Percentiles rank a stretch among this genome's conserved stretches.
Evolutionary conservation across 2,797 vertebrate species (phyloP).

Genomic region (Acanthornis magna): DNA sequence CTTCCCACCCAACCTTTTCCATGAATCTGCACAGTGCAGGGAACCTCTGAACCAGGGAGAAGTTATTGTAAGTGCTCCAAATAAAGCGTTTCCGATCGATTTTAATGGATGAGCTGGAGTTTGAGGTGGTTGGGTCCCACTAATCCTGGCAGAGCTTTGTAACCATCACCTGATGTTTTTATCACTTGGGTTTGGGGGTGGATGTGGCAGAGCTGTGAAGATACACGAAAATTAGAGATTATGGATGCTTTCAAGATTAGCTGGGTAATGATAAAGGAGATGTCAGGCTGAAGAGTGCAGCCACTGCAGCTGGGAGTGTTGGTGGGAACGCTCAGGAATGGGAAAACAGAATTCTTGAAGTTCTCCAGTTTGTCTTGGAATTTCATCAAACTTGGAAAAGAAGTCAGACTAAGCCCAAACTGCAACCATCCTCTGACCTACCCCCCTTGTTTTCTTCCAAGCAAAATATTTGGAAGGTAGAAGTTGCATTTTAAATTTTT

Average conservation of each 20-base stretch:
- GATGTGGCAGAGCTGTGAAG: background rate
- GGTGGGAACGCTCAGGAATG: rapidly evolving
- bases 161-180: background rate
- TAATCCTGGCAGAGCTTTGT: background rate
- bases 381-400: background rate
- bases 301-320: background rate
- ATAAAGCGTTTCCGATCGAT: rapidly evolving
- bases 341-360: background rate
- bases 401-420: background rate
- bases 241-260: background rate
- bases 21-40: background rate
- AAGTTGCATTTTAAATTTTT: background rate
- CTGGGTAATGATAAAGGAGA: background rate
- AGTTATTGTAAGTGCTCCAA: background rate
- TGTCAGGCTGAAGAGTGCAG: background rate
- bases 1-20: background rate
- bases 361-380: background rate
- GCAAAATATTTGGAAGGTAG: background rate
- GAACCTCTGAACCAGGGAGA: background rate
- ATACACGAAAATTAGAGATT: background rate
- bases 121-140: background rate
- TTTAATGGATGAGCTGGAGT: background rate
- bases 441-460: background rate
- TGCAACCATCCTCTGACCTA: background rate
- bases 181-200: background rate